Base-by-base conservation (phyloP, 2,113 vertebrate genomes). In the Peromyscus maniculatus region DNA sequence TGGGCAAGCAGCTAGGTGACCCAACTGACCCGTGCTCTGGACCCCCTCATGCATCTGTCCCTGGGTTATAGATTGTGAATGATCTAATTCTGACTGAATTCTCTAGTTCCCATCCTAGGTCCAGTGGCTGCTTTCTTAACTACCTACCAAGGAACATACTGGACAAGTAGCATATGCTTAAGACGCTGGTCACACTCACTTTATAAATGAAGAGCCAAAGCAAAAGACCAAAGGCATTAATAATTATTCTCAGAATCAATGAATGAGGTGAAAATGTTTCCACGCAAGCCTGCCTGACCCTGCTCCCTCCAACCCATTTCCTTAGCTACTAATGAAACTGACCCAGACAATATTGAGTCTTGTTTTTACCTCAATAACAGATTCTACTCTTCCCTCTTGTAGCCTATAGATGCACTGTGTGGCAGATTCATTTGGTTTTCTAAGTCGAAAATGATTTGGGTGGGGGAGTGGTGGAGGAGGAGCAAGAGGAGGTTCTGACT, bases 161-260 rank as follows among this genome's bases (percentile, higher is more conserved):
- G 43, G 36, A 88, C 21, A 52, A 83, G 28, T 87, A n/a, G 10
- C 28, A 3, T 49, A 39, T 49, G 28, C 82, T 66, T 33, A 52
- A 49, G 59, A 80, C 9, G 46, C 33, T 4, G 43, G 24, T 24
- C 52, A 80, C 22, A 17, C 13, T 80, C 31, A 64, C 83, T 80
- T 91, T 36, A 43, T 49, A 43, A 22, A 43, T n/a, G 28, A 94
- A 17, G 71, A 94, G 62, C 57, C 55, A 87, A 96, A 95, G 59
- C 31, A 72, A 49, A 59, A 19, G 3, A 55, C 87, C 55, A 59
- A 4, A 5, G 21, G 3, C 21, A 8, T 96, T 87, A 79, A 89
- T 15, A 22, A 22, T 43, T 78, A 43, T 33, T 8, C 15, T 80
- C 89, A 95, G 71, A 92, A 71, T 84, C 26, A 88, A 31, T 57